Conservation (phyloP, 2,888 invertebrate species). For the Piscicola geometra region DNA sequence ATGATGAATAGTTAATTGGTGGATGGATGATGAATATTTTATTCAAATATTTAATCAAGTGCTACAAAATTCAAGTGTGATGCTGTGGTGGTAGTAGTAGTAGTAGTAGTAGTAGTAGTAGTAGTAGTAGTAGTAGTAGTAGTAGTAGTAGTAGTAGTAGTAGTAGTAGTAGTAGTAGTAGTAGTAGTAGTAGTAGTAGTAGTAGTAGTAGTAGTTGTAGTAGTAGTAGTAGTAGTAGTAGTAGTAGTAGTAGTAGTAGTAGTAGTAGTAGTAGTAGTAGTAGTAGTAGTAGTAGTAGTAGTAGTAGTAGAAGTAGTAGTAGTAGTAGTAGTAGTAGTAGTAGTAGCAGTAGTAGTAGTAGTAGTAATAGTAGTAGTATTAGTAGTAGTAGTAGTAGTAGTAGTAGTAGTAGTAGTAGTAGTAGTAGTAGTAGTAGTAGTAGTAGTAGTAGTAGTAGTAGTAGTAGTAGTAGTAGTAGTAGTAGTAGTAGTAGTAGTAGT, state of each 20-base stretch:
- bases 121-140: constrained; percentile 39
- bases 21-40: too few relatives aligned
- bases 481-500: constrained; percentile 8
- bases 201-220: constrained; percentile 35
- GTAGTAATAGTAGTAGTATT: constrained; percentile 37
- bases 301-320: constrained; percentile 39
- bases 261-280: constrained; percentile 39
- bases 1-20: too few relatives aligned
- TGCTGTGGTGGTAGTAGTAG: constrained; percentile 34
- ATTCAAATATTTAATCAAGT: neutral
- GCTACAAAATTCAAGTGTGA: constrained; percentile 7
- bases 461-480: constrained; percentile 23
- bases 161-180: constrained; percentile 39
- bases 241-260: constrained; percentile 33
- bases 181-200: constrained; percentile 39
- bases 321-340: constrained; percentile 39
- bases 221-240: constrained; percentile 20
- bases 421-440: constrained; percentile 23
- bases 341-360: constrained; percentile 39
- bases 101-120: constrained; percentile 38
- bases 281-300: constrained; percentile 39
- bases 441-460: constrained; percentile 28
- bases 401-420: constrained; percentile 26
- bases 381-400: constrained; percentile 14
- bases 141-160: constrained; percentile 39